Evolutionary conservation across 2,113 vertebrate genomes (phyloP).

Genomic region (Gallinago undulata): DNA sequence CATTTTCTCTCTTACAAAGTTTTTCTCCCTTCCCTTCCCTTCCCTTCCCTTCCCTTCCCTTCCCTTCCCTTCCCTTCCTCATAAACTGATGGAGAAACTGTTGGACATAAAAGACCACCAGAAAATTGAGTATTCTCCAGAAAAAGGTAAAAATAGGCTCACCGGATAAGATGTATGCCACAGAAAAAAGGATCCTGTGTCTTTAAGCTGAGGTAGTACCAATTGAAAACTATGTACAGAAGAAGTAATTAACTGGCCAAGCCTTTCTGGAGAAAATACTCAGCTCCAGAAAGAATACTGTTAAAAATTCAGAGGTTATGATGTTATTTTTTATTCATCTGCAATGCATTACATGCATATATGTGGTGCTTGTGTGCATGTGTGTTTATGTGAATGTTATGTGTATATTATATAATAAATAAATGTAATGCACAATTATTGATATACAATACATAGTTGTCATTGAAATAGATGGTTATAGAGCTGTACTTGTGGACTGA

Average conservation of each 20-base stretch:
- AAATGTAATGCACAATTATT: neutral
- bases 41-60: too few species aligned
- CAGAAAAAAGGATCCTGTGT: neutral
- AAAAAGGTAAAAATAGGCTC: neutral
- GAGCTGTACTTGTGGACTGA: neutral
- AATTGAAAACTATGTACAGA: neutral
- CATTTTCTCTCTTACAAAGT: neutral
- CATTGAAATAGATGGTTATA: neutral
- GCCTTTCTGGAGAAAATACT: neutral
- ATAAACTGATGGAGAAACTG: neutral
- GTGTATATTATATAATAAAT: neutral
- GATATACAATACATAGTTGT: neutral
- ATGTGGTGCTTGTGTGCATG: neutral
- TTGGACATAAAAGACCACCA: neutral
- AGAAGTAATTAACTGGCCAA: neutral
- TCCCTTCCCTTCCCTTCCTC: neutral
- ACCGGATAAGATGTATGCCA: neutral
- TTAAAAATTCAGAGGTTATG: neutral
- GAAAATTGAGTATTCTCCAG: neutral
- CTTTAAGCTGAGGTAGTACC: neutral
- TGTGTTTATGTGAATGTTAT: neutral
- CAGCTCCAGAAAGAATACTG: neutral
- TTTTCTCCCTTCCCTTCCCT: too few species aligned
- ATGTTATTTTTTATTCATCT: neutral
- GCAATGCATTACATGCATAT: neutral